Base-by-base conservation (phyloP, 2,888 invertebrate species). In the Pandemis cinnamomeana region DNA sequence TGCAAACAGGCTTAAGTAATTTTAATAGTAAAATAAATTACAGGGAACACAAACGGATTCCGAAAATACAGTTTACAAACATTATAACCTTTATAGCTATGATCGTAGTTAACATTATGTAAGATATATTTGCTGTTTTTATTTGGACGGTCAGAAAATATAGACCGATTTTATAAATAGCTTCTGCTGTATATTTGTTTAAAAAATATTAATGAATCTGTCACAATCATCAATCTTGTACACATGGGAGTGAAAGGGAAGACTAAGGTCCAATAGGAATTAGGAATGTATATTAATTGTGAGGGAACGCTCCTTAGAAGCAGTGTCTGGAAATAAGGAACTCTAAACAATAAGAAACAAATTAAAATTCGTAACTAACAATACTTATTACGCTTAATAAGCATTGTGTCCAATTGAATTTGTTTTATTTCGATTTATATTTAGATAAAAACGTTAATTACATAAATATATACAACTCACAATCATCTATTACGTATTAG, bases 221-320 rank as follows among this genome's bases (percentile, higher is more conserved):
- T 70, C 66, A 74, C 73, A 74, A 74, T 70, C 66, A 66, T 70
- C 20, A 60, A 36, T 51, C 66, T 74, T 74, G 73, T 70, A 74
- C 73, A 70, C n/a, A 20, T 42, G 61, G 53, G 42, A 36, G 27
- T 36, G 64, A 36, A 13, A 64, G 48, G 72, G 72, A 72, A 72
- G 72, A 72, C 72, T 51, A 60, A 42, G 46, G 41, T n/a, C n/a
- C 53, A 58, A 58, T n/a, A 64, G 72, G 72, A 69, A 60, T 72
- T 20, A 20, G 58, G 51, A n/a, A 51, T 51, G 2, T 51, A 51
- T 8, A 36, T 60, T 5, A 60, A 60, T 7, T 3, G 5, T 55
- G 55, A 15, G 6, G 27, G 27, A 27, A 36, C 27, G 27, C 27
- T 46, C 46, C 46, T 53, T 53, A 53, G n/a, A 53, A 13, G 53